Base-by-base conservation (phyloP, 2,797 vertebrate species). In the Oceanodroma leucorhoa region DNA sequence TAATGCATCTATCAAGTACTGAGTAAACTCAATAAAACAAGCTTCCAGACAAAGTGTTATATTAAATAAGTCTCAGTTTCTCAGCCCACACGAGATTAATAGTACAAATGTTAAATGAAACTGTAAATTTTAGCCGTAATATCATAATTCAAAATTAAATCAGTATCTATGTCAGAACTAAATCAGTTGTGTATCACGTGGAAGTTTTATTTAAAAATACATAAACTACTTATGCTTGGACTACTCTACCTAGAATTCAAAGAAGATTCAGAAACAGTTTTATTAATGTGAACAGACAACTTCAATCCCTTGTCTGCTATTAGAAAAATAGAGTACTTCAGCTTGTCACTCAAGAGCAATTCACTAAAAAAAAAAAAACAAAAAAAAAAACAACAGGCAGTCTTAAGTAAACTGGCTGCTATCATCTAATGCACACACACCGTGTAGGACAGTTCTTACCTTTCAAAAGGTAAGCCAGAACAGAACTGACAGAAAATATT, bases 21-120 rank as follows among this genome's bases (percentile, higher is more conserved):
- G 54, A 65, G 34, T 64, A 91, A 94, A 87, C 38, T 70, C 55
- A 88, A 55, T 83, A 94, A 85, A 93, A 82, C 29, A 79, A 83
- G 58, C 18, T 91, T 70, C 41, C 27, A 93, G 55, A 88, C 62
- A 36, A 89, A 89, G 24, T 20, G 24, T 46, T 88, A 32, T 30
- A 86, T 66, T 75, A 90, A 48, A 1, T 23, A 91, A 88, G 46
- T 54, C 43, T 55, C 72, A 54, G 36, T 36, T 93, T 80, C 80
- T 60, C 67, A 90, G 30, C 6, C 34, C 16, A 71, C 2, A 5
- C 32, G 16, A 87, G 29, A 91, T 78, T 89, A 84, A 91, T 32
- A 64, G 7, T 34, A 70, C 15, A 84, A 94, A 70, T 21, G 29
- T 21, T 60, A 53, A 78, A 77, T 61, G 26, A 84, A 78, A 82